These are phyloP conservation scores for Spongia lamella DNA, from an alignment of 37 sponge, comb jelly and placozoan species.

Conservation along the genomic window DNA sequence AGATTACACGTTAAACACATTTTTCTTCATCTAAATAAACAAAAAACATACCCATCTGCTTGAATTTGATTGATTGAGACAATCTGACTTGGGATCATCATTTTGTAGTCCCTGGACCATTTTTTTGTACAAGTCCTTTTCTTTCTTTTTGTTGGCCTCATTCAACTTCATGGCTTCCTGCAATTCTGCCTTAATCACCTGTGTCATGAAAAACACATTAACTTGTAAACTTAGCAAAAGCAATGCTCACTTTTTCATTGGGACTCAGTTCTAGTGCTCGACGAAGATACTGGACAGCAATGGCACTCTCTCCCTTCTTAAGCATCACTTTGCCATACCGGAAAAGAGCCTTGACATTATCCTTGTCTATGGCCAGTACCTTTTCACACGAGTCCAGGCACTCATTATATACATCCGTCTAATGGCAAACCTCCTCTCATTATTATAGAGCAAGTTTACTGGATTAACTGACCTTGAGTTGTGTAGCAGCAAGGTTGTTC, in stretches of 20 bases:
- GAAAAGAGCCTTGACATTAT: constrained; percentile 76
- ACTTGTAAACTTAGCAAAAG: not conserved
- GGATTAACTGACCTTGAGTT: constrained; percentile 54
- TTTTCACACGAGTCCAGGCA: constrained; percentile 42
- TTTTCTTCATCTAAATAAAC: too few species aligned
- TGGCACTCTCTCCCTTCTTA: constrained; percentile 33
- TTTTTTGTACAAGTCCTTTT: constrained; percentile 42
- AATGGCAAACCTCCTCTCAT: not conserved
- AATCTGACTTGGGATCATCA: not conserved
- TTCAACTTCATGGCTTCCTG: not conserved
- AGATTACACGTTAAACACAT: too few species aligned
- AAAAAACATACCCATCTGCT: too few species aligned
- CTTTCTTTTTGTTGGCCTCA: not conserved
- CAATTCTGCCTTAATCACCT: not conserved
- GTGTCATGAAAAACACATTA: not conserved
- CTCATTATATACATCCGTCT: constrained; percentile 52
- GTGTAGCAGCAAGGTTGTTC: constrained; percentile 79
- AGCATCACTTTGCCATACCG: constrained; percentile 60
- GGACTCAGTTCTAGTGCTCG: constrained; percentile 48
- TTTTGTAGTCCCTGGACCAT: constrained; percentile 27
- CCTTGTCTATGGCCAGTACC: constrained; percentile 54
- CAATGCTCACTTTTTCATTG: constrained; percentile 47
- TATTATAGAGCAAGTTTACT: not conserved
- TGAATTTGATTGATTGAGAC: not conserved
- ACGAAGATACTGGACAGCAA: constrained; percentile 41